Base-by-base conservation (phyloP, 2,888 invertebrate genomes). In the Trichacis sp. region DNA sequence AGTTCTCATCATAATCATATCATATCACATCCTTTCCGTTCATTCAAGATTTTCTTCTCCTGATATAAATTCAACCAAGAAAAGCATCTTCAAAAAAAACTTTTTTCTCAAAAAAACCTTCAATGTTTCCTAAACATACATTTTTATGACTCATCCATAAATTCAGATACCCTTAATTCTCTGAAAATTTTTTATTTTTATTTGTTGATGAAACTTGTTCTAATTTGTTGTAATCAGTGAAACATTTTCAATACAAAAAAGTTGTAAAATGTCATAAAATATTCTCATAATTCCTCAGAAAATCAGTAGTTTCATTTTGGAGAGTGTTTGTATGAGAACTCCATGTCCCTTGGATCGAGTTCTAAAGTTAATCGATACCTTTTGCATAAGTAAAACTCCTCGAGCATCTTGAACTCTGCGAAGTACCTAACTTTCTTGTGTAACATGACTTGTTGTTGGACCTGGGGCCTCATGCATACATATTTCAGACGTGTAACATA, bases 331-430 rank as follows among this genome's bases (percentile, higher is more conserved):
- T 29, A 50, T 49, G 47, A n/a, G 18, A 48, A 48, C 49, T 38
- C 49, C 3, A 30, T 50, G 38, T 50, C 19, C 17, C 38, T 50
- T 17, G 47, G 64, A 64, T 64, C 64, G 52, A 38, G 43, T 51
- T 56, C 48, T 52, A 42, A 30, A 51, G 51, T 64, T 64, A 59
- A 59, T 59, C 64, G 59, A 64, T 64, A 59, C 52, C 45, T 55
- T 64, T 64, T 64, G 59, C 64, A 64, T 64, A 64, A 59, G 59
- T 64, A 59, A 64, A 59, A 48, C 55, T 64, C 56, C 30, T 59
- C 55, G 54, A 56, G 51, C 55, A 59, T 42, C 47, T 43, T 43
- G 52, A 64, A 64, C 59, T 64, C 55, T 43, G 20, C 46, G 48
- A 56, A 64, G 55, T 59, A 45, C 46, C 47, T 52, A 64, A 64